Conservation (phyloP, 2,113 vertebrate genomes). For the Alligator mississippiensis region DNA sequence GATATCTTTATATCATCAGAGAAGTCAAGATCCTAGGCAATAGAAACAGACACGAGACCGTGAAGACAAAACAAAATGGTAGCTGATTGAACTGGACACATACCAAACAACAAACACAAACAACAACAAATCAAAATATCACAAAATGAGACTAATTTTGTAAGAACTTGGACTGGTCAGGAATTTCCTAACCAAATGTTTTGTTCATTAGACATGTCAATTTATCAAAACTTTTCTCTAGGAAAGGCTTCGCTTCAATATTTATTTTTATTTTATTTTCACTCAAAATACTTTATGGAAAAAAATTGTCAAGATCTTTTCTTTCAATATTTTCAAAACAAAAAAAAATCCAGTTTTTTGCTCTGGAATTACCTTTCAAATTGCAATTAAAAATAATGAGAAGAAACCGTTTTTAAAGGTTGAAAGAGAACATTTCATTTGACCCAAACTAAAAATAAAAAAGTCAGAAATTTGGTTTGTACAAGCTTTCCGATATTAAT, state of each 20-base stretch:
- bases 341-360: neutral
- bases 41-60: neutral
- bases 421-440: neutral
- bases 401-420: neutral
- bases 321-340: neutral
- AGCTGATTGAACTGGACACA: neutral
- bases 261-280: neutral
- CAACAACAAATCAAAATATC: neutral
- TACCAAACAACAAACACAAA: neutral
- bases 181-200: neutral
- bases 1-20: neutral
- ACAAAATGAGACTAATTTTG: neutral
- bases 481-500: rapidly evolving
- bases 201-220: neutral
- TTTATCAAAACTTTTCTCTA: neutral
- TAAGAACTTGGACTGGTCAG: neutral
- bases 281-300: neutral
- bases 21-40: neutral
- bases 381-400: neutral
- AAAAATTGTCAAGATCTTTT: neutral
- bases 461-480: neutral
- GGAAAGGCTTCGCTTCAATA: neutral
- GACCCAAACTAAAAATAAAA: neutral
- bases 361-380: too few relatives aligned
- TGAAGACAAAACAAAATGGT: neutral